These are phyloP conservation scores for Aphyosemion australe DNA, from an alignment of 2,113 vertebrate species.

Conservation along the genomic window DNA sequence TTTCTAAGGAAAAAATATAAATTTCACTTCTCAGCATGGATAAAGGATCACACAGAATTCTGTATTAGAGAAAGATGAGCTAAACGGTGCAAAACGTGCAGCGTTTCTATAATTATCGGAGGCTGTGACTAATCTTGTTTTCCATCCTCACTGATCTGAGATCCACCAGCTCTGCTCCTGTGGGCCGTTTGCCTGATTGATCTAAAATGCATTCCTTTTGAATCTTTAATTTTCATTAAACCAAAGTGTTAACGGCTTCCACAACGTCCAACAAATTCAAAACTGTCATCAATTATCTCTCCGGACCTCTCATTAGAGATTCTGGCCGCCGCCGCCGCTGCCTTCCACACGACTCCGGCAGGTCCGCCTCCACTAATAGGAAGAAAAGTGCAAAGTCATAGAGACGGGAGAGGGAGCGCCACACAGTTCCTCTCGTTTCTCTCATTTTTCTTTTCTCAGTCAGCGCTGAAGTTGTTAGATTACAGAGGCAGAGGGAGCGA, in stretches of 20 bases:
- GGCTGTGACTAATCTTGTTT: slow-evolving; percentile 21
- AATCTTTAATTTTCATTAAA: slow-evolving; percentile 76
- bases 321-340: slow-evolving; percentile 49
- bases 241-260: slow-evolving; percentile 38
- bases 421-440: slow-evolving; percentile 14
- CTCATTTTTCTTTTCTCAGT: slow-evolving; percentile 16
- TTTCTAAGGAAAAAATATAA: background rate
- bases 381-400: slow-evolving; percentile 75
- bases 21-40: background rate
- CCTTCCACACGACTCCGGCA: slow-evolving; percentile 48
- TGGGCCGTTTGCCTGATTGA: slow-evolving; percentile 65
- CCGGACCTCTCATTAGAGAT: slow-evolving; percentile 68
- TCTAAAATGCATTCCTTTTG: slow-evolving; percentile 71
- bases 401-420: slow-evolving; percentile 29
- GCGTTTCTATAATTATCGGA: slow-evolving; percentile 3
- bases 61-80: background rate
- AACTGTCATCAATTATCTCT: slow-evolving; percentile 67
- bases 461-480: slow-evolving; percentile 10
- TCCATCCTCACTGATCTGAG: slow-evolving; percentile 24
- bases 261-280: slow-evolving; percentile 60
- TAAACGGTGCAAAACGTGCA: background rate
- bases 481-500: background rate
- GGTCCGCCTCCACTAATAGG: slow-evolving; percentile 57
- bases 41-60: background rate
- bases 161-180: slow-evolving; percentile 22